Evolutionary conservation across 2,888 invertebrate genomes (phyloP).

Genomic region (Electrophaes corylata): DNA sequence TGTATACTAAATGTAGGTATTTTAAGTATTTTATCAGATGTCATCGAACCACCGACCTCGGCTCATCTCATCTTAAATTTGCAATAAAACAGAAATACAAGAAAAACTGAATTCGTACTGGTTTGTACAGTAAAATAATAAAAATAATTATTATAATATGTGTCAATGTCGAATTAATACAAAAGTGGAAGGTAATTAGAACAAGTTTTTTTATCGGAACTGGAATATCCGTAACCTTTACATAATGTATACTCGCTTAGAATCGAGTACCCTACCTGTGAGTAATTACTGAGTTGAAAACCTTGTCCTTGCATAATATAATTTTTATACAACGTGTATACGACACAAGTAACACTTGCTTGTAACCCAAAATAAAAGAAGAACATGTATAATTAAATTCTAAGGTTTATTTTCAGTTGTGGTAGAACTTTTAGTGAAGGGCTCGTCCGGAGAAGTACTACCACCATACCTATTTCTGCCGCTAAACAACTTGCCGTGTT

Average conservation of each 20-base stretch:
- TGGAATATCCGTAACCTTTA: conserved; percentile 21
- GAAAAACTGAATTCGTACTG: conserved; percentile 16
- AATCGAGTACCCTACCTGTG: conserved; percentile 2
- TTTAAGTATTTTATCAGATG: conserved; percentile 20
- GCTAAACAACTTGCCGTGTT: too few relatives aligned
- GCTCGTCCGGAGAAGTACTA: too few relatives aligned
- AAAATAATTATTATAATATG: conserved; percentile 13
- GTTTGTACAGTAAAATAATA: conserved; percentile 25
- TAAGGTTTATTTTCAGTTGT: too few relatives aligned
- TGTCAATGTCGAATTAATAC: conserved; percentile 27
- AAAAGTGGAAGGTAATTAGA: conserved; percentile 23
- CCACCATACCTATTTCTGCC: too few relatives aligned
- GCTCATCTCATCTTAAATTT: conserved; percentile 8
- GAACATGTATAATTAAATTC: too few relatives aligned
- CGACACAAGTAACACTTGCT: background rate
- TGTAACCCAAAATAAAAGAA: too few relatives aligned
- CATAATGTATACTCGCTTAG: conserved; percentile 4
- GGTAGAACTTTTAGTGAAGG: too few relatives aligned
- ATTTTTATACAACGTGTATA: too few relatives aligned
- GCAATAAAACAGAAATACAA: conserved; percentile 20
- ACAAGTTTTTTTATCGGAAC: conserved; percentile 22
- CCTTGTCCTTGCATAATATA: background rate
- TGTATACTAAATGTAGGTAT: background rate
- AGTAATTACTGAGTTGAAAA: background rate
- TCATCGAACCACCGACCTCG: conserved; percentile 27